Conservation (phyloP, 2,888 invertebrate genomes). For the Drosophila merina region DNA sequence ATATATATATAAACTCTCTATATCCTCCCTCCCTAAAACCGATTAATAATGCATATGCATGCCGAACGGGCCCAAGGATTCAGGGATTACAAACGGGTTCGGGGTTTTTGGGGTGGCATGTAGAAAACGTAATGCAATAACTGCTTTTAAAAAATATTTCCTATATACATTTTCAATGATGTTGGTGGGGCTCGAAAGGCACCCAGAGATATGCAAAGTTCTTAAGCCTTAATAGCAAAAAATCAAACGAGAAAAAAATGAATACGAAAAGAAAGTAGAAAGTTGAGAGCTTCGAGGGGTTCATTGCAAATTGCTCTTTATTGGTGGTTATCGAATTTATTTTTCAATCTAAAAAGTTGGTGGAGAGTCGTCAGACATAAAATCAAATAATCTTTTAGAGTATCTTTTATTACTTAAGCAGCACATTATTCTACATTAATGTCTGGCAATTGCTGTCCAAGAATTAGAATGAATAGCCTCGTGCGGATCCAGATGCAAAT, state of each 20-base stretch:
- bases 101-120: slow-evolving; percentile 44
- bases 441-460: slow-evolving; percentile 24
- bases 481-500: slow-evolving; percentile 30
- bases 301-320: slow-evolving; percentile 19
- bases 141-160: slow-evolving; percentile 61
- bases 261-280: slow-evolving; percentile 6
- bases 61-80: slow-evolving; percentile 23
- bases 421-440: slow-evolving; percentile 11
- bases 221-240: slow-evolving; percentile 34
- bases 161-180: slow-evolving; percentile 71
- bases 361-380: slow-evolving; percentile 13
- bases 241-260: not conserved
- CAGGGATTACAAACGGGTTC: slow-evolving; percentile 24
- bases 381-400: not conserved
- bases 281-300: not conserved
- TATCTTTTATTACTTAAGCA: not conserved
- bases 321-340: slow-evolving; percentile 64
- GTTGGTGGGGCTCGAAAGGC: slow-evolving; percentile 7
- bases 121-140: slow-evolving; percentile 72
- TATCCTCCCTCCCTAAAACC: slow-evolving; percentile 10
- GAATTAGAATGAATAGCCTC: slow-evolving; percentile 36
- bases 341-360: slow-evolving; percentile 59
- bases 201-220: slow-evolving; percentile 72
- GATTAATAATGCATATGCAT: slow-evolving; percentile 80
- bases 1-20: not conserved